Percentiles rank a stretch among this genome's conserved stretches.
These are phyloP conservation scores for Carassius auratus DNA, from an alignment of 2,113 vertebrate genomes.

Conservation along the genomic window DNA sequence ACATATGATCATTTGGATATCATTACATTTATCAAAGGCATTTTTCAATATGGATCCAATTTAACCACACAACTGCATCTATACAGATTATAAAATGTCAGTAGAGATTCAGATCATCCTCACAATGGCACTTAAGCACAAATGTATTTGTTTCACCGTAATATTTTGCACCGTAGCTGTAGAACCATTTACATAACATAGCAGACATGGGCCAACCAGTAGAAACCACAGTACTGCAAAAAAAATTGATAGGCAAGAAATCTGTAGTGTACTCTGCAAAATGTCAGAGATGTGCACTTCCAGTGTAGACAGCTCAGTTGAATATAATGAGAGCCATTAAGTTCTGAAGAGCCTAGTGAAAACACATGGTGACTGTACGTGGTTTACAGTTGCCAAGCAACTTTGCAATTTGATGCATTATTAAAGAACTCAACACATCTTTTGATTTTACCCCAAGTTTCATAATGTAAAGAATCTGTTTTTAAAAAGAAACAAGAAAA, in stretches of 20 bases:
- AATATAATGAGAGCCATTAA: not conserved
- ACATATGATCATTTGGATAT: too few species aligned
- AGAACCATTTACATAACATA: not conserved
- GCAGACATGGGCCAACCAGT: not conserved
- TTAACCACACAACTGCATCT: not conserved
- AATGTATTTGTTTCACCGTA: not conserved
- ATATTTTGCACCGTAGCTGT: not conserved
- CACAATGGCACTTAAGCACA: not conserved
- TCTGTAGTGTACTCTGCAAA: not conserved
- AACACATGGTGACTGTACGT: not conserved
- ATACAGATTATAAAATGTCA: not conserved
- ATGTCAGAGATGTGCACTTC: not conserved
- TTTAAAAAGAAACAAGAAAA: too few species aligned
- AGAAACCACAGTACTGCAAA: not conserved
- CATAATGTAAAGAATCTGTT: too few species aligned
- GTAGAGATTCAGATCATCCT: not conserved
- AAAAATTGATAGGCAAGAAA: not conserved
- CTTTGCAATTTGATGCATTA: not conserved
- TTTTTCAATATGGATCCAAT: too few species aligned
- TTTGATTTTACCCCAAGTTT: not conserved
- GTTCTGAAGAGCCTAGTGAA: not conserved
- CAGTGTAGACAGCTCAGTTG: not conserved
- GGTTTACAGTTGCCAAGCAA: not conserved
- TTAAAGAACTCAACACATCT: not conserved
- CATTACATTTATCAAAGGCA: too few species aligned